phyloP scores from a whole-genome alignment of 2,797 vertebrate genomes.

The Oceanodroma leucorhoa region DNA sequence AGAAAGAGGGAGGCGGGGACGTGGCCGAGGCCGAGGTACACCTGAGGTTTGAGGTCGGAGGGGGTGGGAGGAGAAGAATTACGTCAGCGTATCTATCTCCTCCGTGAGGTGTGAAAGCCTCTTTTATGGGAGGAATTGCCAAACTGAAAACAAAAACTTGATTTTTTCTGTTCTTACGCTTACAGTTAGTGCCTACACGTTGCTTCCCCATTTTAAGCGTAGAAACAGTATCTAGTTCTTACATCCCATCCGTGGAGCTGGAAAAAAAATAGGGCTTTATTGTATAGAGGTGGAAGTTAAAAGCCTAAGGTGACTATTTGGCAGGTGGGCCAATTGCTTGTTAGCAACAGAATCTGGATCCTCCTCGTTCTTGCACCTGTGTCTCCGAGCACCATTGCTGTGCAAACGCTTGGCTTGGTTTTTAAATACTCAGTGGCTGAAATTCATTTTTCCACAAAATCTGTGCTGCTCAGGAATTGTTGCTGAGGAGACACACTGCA shows the following conservation, averaged over 20 bases:
- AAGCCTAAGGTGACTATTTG: neutral
- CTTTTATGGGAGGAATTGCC: neutral
- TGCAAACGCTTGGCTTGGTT: neutral
- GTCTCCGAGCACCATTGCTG: neutral
- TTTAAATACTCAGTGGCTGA: neutral
- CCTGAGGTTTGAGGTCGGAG: neutral
- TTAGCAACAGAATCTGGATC: neutral
- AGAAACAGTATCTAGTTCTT: neutral
- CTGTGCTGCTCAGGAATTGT: neutral
- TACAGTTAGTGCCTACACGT: fast-evolving
- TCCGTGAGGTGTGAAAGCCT: neutral
- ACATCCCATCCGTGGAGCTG: fast-evolving
- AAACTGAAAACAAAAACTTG: neutral
- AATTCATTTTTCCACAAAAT: neutral
- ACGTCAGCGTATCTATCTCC: fast-evolving
- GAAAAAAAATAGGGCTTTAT: neutral
- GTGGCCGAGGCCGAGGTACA: conserved; percentile 94
- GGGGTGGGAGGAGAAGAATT: neutral
- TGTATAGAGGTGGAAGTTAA: neutral
- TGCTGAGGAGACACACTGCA: neutral
- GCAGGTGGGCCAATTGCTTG: neutral
- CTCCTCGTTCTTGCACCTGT: fast-evolving
- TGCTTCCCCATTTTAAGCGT: neutral
- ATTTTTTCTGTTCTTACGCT: neutral
- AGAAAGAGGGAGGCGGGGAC: conserved; percentile 90